Evolutionary conservation across 2,113 vertebrate species (phyloP).

Genomic region (Colius striatus): DNA sequence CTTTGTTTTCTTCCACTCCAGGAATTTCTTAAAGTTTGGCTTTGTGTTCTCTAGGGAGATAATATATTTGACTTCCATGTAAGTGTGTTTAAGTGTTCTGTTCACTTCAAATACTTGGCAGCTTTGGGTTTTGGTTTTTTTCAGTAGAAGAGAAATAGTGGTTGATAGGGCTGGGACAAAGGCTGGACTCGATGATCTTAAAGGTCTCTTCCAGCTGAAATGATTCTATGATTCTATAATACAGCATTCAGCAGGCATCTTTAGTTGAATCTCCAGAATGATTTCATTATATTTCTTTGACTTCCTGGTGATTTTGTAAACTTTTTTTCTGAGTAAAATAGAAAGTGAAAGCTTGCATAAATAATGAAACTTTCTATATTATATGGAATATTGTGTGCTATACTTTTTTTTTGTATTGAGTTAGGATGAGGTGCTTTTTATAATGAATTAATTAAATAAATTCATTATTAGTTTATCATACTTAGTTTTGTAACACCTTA

Average conservation of each 20-base stretch:
- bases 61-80: not conserved
- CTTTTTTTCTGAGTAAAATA: not conserved
- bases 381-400: not conserved
- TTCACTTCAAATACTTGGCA: not conserved
- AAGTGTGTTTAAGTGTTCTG: not conserved
- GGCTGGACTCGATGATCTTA: no score
- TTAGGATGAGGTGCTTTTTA: not conserved
- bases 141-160: not conserved
- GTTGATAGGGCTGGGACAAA: no score
- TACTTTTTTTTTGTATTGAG: not conserved
- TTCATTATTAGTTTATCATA: not conserved
- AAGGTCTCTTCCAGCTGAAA: no score
- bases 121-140: not conserved
- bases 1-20: not conserved
- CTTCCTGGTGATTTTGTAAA: not conserved
- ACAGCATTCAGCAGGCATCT: not conserved
- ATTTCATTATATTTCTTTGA: not conserved
- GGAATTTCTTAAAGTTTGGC: not conserved
- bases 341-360: not conserved
- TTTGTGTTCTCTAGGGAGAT: not conserved
- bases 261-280: not conserved
- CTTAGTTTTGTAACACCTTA: not conserved
- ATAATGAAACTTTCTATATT: not conserved
- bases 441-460: not conserved
- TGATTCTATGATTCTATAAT: no score